A percentile compares a stretch with the other conserved stretches of the same genome.
Conservation (phyloP, 2,888 invertebrate genomes). For the Acleris literana region DNA sequence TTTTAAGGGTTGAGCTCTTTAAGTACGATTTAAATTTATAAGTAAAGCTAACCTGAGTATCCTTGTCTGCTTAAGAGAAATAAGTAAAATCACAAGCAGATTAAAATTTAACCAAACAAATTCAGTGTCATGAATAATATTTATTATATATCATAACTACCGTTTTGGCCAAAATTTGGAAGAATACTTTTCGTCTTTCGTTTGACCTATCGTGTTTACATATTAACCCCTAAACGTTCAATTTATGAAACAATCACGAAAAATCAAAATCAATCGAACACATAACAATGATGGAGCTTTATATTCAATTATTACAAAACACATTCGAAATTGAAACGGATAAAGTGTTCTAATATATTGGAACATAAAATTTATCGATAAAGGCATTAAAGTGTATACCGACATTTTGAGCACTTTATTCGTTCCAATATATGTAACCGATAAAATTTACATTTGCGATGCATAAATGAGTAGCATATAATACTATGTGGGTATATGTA, state of each 20-base stretch:
- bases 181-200: constrained; percentile 68
- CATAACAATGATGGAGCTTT: neutral
- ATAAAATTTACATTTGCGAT: neutral
- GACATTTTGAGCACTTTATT: neutral
- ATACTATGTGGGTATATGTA: constrained; percentile 6
- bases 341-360: neutral
- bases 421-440: neutral
- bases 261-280: no score
- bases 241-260: neutral
- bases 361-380: neutral
- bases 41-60: constrained; percentile 21
- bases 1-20: no score
- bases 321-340: constrained; percentile 2
- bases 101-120: constrained; percentile 45
- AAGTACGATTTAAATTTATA: neutral
- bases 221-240: constrained; percentile 30
- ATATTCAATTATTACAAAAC: neutral
- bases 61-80: constrained; percentile 19
- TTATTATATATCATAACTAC: constrained; percentile 77
- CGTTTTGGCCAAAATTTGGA: constrained; percentile 77
- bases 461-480: constrained; percentile 14
- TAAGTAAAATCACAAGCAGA: constrained; percentile 7
- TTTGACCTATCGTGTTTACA: constrained; percentile 54
- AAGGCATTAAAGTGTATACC: neutral
- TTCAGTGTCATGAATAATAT: constrained; percentile 60